Base-by-base conservation (phyloP, 2,797 vertebrate genomes). In the Cossypha caffra region DNA sequence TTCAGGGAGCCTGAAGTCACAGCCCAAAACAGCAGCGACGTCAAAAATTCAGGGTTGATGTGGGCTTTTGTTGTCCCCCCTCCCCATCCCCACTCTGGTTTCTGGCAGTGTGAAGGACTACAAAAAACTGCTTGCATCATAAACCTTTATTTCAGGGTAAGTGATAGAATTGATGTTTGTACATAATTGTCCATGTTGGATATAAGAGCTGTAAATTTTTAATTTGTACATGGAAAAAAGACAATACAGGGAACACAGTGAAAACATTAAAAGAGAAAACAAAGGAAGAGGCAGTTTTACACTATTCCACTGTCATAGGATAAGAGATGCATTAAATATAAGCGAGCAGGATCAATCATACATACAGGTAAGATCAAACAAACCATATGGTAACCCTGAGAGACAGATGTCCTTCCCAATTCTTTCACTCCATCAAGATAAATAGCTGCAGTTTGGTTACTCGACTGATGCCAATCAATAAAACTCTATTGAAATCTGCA, bases 1-100 rank as follows among this genome's bases (percentile, higher is more conserved):
- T 96, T 95, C 78, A 92, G 94, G 77, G 76, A 95, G 33, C 40
- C 75, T 95, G 83, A 97, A 96, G 95, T 92, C 77, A 47, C 86
- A 92, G 66, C 67, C 75, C 57, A 96, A 90, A 97, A 93, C 33
- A 94, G 61, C 57, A 95, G 37, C 5, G 0, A 47, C 71, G 94
- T 88, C 82, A 91, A 92, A 93, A 97, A 69, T 31, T 7, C 23
- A 75, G 85, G 55, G 48, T 42, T 90, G 66, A 31, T 62, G 21
- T 31, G 38, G 9, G 28, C 37, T 75, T 93, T 72, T 90, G 21
- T 69, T 48, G 20, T 54, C 5, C 11, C 16, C 29, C 29, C 52
- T 24, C 88, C n/a, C 29, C 13, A 28, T 21, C 5, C 5, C 15
- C 20, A 45, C 11, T 33, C 18, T 15, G 4, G 48, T 72, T 25